Conservation (phyloP, 2,888 invertebrate species). For the Ophioninae sp. region DNA sequence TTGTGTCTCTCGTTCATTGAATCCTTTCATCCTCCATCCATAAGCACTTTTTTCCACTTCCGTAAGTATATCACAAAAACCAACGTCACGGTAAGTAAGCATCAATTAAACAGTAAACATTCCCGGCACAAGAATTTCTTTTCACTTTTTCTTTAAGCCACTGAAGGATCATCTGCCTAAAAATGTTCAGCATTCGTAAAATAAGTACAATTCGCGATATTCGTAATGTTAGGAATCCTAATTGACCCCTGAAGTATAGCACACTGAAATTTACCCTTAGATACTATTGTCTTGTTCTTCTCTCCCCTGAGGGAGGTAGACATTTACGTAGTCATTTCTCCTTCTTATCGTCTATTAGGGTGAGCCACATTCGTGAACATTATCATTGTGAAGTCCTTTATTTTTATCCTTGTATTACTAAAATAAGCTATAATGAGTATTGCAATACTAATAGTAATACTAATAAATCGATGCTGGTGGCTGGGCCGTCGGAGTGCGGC, state of each 20-base stretch:
- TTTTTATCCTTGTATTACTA: neutral
- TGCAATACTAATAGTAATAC: neutral
- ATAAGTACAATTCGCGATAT: no score
- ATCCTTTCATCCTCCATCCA: conserved; percentile 13
- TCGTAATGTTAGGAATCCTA: neutral
- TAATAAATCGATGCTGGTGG: no score
- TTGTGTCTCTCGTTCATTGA: conserved; percentile 20
- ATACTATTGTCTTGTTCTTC: conserved; percentile 41
- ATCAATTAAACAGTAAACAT: neutral
- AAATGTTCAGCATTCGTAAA: no score
- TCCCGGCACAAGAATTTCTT: conserved; percentile 1
- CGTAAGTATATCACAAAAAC: neutral
- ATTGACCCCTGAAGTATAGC: conserved; percentile 15
- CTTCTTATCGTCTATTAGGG: conserved; percentile 27
- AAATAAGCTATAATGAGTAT: neutral
- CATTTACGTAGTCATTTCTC: conserved; percentile 21
- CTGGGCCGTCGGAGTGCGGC: no score
- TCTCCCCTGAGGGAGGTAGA: conserved; percentile 27
- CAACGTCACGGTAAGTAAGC: neutral
- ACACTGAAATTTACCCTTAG: conserved; percentile 38
- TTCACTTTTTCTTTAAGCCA: neutral
- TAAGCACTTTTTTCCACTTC: neutral
- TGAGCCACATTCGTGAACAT: conserved; percentile 19
- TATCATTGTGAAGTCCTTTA: conserved; percentile 1
- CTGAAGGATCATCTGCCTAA: conserved; percentile 20